Evolutionary conservation across 2,797 vertebrate genomes (phyloP).

Genomic region (Iguana delicatissima): DNA sequence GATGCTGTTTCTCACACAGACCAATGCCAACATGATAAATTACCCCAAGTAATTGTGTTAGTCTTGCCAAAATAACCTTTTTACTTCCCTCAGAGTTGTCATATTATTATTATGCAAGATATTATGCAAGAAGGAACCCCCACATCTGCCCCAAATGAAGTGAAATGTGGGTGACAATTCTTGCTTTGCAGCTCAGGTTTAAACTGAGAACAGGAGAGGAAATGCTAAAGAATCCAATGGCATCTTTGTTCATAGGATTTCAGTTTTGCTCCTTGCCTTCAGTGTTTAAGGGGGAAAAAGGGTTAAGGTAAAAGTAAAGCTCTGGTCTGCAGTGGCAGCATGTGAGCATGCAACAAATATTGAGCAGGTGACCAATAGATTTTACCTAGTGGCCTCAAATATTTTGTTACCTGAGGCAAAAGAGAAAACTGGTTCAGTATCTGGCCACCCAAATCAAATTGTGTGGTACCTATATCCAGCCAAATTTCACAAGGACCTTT

Average conservation of each 20-base stretch:
- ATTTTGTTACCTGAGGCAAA: not conserved
- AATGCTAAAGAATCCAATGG: no score
- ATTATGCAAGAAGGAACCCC: not conserved
- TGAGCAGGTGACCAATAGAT: no score
- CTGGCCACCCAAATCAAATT: not conserved
- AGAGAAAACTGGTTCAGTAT: not conserved
- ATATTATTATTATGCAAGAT: no score
- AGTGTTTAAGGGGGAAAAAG: no score
- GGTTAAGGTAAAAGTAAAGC: no score
- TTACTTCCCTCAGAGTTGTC: not conserved
- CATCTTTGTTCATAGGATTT: no score
- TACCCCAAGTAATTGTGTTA: not conserved
- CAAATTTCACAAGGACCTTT: not conserved
- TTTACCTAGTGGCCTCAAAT: not conserved
- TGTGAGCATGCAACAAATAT: no score
- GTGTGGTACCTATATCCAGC: not conserved
- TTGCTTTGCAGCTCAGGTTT: no score
- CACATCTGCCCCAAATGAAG: not conserved
- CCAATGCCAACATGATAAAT: not conserved
- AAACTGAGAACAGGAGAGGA: no score
- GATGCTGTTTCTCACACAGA: not conserved
- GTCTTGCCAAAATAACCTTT: not conserved
- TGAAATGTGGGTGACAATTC: not conserved
- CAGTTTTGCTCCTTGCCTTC: no score
- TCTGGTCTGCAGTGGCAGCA: no score